Evolutionary conservation across 2,113 vertebrate species (phyloP).

Genomic region (Gadus macrocephalus): DNA sequence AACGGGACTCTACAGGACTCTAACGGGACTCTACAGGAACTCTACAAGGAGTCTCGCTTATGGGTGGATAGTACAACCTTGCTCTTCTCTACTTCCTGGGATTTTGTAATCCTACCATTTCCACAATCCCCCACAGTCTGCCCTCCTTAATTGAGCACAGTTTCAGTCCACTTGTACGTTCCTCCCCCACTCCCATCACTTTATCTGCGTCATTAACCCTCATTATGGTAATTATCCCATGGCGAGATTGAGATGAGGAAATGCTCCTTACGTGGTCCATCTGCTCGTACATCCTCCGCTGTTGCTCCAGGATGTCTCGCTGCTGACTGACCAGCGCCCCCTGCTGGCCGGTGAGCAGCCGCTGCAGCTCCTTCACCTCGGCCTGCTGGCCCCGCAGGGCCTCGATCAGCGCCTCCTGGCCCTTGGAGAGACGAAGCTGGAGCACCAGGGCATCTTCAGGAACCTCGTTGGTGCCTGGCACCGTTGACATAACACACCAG

Average conservation of each 20-base stretch:
- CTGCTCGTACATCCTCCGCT: conserved; percentile 80
- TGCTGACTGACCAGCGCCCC: conserved; percentile 74
- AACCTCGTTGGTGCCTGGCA: conserved; percentile 78
- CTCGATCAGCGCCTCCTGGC: conserved; percentile 80
- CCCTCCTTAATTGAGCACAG: no score
- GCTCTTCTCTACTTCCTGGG: no score
- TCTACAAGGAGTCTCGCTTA: no score
- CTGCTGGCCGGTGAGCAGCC: conserved; percentile 78
- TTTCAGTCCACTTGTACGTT: no score
- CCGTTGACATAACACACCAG: no score
- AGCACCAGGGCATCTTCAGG: conserved; percentile 82
- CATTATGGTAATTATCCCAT: background rate
- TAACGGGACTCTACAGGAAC: no score
- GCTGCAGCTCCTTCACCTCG: conserved; percentile 75
- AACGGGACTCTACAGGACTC: no score
- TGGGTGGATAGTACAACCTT: no score
- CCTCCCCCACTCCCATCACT: no score
- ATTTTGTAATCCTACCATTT: no score
- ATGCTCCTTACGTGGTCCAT: conserved; percentile 74
- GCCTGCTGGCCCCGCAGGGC: conserved; percentile 77
- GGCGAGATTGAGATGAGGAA: background rate
- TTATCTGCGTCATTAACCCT: background rate
- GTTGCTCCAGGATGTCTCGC: conserved; percentile 79
- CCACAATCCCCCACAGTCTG: no score
- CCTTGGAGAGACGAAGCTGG: conserved; percentile 79